These are phyloP conservation scores for Camponotus pennsylvanicus DNA, from an alignment of 1,140 invertebrate genomes.

Conservation along the genomic window DNA sequence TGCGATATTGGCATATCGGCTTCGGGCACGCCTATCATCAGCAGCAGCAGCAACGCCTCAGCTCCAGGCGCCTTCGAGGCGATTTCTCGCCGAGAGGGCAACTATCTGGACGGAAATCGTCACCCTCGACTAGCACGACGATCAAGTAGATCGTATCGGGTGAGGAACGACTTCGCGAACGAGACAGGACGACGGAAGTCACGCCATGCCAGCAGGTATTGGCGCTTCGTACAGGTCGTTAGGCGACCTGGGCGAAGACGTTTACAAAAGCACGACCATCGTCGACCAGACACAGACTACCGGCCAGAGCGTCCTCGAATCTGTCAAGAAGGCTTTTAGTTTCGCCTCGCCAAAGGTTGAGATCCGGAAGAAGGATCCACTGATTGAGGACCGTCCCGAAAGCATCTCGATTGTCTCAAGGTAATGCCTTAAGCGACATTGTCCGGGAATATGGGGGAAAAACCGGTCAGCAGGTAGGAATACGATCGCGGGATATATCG, in stretches of 20 bases:
- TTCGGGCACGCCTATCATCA: conserved; percentile 77
- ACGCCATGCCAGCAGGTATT: conserved; percentile 87
- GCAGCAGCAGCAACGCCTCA: conserved; percentile 46
- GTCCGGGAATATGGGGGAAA: conserved; percentile 58
- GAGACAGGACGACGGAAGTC: conserved; percentile 63
- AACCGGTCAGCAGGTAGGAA: conserved; percentile 64
- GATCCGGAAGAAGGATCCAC: conserved; percentile 86
- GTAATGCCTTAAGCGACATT: conserved; percentile 81
- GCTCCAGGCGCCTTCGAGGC: conserved; percentile 47
- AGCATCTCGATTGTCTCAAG: conserved; percentile 86
- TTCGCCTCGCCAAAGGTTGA: conserved; percentile 86
- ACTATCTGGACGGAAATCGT: conserved; percentile 60
- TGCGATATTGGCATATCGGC: conserved; percentile 82
- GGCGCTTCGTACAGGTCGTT: conserved; percentile 89
- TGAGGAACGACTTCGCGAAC: conserved; percentile 62
- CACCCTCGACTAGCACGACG: conserved; percentile 47
- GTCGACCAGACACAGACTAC: conserved; percentile 86
- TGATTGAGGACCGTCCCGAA: conserved; percentile 86
- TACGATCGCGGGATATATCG: conserved; percentile 45
- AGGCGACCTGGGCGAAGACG: conserved; percentile 87
- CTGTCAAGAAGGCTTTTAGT: conserved; percentile 89
- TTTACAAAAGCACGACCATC: conserved; percentile 89
- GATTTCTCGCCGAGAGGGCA: conserved; percentile 47
- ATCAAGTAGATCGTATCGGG: conserved; percentile 52
- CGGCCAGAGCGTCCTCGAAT: conserved; percentile 87